phyloP scores from a whole-genome alignment of 2,888 invertebrate genomes.

The Hydropsyche betteni region DNA sequence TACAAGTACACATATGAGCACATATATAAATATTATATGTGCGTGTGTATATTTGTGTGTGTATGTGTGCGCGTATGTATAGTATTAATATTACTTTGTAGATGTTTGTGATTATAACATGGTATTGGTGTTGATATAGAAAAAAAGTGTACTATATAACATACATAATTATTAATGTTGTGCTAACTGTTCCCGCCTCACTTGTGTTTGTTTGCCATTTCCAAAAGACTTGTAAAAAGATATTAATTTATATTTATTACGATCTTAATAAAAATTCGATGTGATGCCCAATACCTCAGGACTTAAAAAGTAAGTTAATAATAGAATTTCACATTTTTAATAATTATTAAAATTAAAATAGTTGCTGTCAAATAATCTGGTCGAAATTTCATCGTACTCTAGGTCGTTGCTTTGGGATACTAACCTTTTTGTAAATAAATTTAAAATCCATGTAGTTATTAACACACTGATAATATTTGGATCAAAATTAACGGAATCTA shows the following conservation, averaged over 20 bases:
- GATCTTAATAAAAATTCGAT: slow-evolving; percentile 11
- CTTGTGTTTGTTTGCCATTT: slow-evolving; percentile 25
- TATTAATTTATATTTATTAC: slow-evolving; percentile 4
- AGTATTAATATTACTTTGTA: slow-evolving; percentile 39
- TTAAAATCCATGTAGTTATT: not conserved
- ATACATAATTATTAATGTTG: slow-evolving; percentile 38
- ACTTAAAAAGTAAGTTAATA: slow-evolving; percentile 12
- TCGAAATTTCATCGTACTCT: not conserved
- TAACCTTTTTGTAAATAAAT: not conserved
- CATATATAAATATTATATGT: not conserved
- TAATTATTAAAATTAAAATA: not conserved
- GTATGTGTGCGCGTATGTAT: slow-evolving; percentile 21
- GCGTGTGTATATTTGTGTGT: not conserved
- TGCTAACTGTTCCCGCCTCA: slow-evolving; percentile 42
- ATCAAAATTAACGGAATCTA: no score
- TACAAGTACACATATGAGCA: no score
- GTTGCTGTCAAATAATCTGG: not conserved
- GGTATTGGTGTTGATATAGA: slow-evolving; percentile 48
- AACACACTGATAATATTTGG: no score
- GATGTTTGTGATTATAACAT: slow-evolving; percentile 50
- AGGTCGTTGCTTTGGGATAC: not conserved
- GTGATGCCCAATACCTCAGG: slow-evolving; percentile 40
- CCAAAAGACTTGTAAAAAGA: slow-evolving; percentile 29
- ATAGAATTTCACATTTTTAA: slow-evolving; percentile 15
- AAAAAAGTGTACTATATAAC: slow-evolving; percentile 42